Evolutionary conservation across 2,113 vertebrate species (phyloP), one percentile per base, ranked within the genome.

Genomic region (Hypanus sabinus): DNA sequence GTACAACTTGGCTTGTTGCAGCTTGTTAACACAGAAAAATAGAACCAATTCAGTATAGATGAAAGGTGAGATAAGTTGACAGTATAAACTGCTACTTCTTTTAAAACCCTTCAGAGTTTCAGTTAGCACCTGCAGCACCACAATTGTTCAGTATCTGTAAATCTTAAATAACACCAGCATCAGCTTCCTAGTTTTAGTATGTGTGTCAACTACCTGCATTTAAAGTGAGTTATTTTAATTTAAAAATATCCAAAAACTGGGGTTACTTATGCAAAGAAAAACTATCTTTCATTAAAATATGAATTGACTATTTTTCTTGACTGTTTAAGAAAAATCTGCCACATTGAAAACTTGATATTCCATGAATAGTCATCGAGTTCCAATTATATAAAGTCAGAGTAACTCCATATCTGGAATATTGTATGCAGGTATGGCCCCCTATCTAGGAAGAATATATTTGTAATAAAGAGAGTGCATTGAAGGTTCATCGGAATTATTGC

Each of bases 41-140:
- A 96, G 85, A 95, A 96, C 95, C 96, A 95, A 96, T 96, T 95
- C 96, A 95, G 95, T 96, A 94, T 94, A 94, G 94, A 95, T 97
- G 97, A 98, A 97, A 97, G 96, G 97, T 98, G 96, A 94, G 94
- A 95, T 95, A 57, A 88, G 94, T 95, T 96, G 94, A 95, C 94
- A 96, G 95, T 94, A 94, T 95, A 95, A 96, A 96, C 94, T 95
- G 95, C 95, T 94, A 94, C 95, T 96, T 83, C 94, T 96, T 96
- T 95, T 95, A 95, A 85, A 95, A 95, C 95, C 95, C 95, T 94
- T 95, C 33, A 95, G 95, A n/a, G 95, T 94, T 95, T 95, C 94
- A 94, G 94, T 95, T 95, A 96, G 94, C 96, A 96, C 96, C 96
- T 97, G 96, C 95, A 96, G 87, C 92, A 83, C 96, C 95, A 95